These are phyloP conservation scores for Anniella stebbinsi DNA, from an alignment of 2,797 vertebrate species.

Conservation along the genomic window DNA sequence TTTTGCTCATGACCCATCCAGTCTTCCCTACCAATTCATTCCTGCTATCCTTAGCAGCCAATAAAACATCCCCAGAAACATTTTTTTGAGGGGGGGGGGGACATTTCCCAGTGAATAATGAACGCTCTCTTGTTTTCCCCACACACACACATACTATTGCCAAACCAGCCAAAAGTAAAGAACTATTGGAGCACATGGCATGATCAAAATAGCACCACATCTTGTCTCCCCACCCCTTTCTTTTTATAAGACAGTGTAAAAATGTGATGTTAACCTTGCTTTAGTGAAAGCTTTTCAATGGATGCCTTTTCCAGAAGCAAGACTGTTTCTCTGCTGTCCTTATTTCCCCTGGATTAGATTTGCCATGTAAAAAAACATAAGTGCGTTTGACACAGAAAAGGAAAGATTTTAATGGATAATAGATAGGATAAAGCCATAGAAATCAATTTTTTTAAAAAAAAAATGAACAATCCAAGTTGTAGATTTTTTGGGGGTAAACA, in stretches of 20 bases:
- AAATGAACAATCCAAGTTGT: slow-evolving; percentile 69
- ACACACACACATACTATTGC: slow-evolving; percentile 43
- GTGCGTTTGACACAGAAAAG: slow-evolving; percentile 70
- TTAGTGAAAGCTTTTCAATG: slow-evolving; percentile 67
- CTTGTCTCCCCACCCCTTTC: slow-evolving; percentile 44
- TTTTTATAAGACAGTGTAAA: slow-evolving; percentile 56
- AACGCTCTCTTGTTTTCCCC: slow-evolving; percentile 50
- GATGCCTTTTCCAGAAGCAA: slow-evolving; percentile 70
- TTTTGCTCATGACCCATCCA: slow-evolving; percentile 40
- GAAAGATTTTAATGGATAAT: slow-evolving; percentile 75
- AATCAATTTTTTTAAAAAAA: slow-evolving; percentile 75
- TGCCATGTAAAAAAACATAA: slow-evolving; percentile 75
- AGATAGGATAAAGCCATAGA: slow-evolving; percentile 72
- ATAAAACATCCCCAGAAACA: slow-evolving; percentile 38
- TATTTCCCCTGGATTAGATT: slow-evolving; percentile 72
- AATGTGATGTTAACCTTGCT: slow-evolving; percentile 57
- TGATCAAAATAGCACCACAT: slow-evolving; percentile 51
- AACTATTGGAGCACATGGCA: slow-evolving; percentile 54
- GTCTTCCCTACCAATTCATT: slow-evolving; percentile 31
- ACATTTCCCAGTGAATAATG: slow-evolving; percentile 37
- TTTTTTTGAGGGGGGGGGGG: not conserved
- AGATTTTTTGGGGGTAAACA: slow-evolving; percentile 75
- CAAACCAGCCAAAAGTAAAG: slow-evolving; percentile 60
- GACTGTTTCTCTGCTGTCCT: slow-evolving; percentile 61
- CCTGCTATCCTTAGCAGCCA: not conserved